Evolutionary conservation across 1,140 invertebrate species (phyloP).

Genomic region (Drosophila takahashii): DNA sequence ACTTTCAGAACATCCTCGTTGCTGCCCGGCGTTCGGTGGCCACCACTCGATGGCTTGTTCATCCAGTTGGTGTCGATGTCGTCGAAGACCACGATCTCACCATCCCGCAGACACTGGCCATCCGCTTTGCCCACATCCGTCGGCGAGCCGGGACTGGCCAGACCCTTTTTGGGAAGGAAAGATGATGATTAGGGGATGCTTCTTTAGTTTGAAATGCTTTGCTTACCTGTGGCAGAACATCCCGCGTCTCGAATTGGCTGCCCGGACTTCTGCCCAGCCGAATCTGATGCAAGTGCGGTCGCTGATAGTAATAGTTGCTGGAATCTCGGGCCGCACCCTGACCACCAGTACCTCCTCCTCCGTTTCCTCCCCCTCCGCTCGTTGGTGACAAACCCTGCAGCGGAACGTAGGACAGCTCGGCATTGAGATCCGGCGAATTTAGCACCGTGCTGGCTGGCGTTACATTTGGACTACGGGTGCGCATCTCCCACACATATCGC

Average conservation of each 20-base stretch:
- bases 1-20: conserved; percentile 87
- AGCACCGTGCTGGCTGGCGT: conserved; percentile 84
- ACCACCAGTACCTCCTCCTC: neutral
- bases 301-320: conserved; percentile 60
- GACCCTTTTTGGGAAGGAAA: conserved; percentile 49
- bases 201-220: no score
- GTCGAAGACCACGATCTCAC: conserved; percentile 91
- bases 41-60: conserved; percentile 64
- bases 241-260: conserved; percentile 67
- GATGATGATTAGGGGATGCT: no score
- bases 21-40: conserved; percentile 26
- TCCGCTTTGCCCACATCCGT: conserved; percentile 80
- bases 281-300: conserved; percentile 78
- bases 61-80: conserved; percentile 91
- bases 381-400: conserved; percentile 54
- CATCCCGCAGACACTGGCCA: conserved; percentile 78
- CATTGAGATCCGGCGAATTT: conserved; percentile 82
- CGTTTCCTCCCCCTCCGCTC: neutral
- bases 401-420: conserved; percentile 61
- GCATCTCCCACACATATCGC: conserved; percentile 84
- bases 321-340: conserved; percentile 31
- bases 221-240: conserved; percentile 52
- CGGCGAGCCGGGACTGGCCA: conserved; percentile 76
- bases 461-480: conserved; percentile 78
- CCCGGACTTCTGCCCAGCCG: conserved; percentile 80